Base-by-base conservation (phyloP, 2,113 vertebrate genomes). In the Nycticryphes semicollaris region DNA sequence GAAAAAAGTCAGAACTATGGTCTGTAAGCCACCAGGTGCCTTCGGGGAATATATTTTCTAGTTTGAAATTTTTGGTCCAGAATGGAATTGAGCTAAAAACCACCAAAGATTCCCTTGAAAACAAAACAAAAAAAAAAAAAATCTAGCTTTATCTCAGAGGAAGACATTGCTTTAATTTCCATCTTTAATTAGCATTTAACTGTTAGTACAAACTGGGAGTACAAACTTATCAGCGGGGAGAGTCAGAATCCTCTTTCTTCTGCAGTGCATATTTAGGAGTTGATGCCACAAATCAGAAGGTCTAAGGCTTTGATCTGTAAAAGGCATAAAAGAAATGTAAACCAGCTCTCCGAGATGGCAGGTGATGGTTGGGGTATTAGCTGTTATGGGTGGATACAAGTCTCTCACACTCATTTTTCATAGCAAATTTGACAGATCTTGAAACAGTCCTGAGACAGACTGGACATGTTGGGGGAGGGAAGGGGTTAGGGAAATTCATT, bases 291-390 rank as follows among this genome's bases (percentile, higher is more conserved):
- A 27, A 73, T 68, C 39, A 47, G 73, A 56, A 72, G 8, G 35
- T 90, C 93, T 53, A 62, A 69, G 59, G 74, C 62, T 94, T 96
- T 95, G 85, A 90, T 95, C 30, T 90, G 22, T 80, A 66, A 88
- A 82, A 90, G 25, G 67, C 16, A 69, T 39, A 66, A 92, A 62
- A 72, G 30, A 92, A 86, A 92, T 60, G 67, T 88, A 93, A 94
- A 95, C 51, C 74, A 90, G 9, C 35, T 86, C 39, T 43, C 59
- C 69, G 59, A 48, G 45, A 94, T 18, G 79, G 53, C 75, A 93
- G 59, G 41, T 90, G 88, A 69, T 1, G 8, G 54, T 80, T 83
- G 59, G 74, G 37, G 41, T 92, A 74, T 90, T 92, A 95, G 39
- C 67, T 86, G 28, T 43, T 90, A 50, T 10, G 28, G n/a, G 82